Percentiles rank a stretch among this genome's conserved stretches.
Evolutionary conservation across 30 jellyfish, hydroid and myxozoan species (phyloP).

Genomic region (Aurelia sp.): DNA sequence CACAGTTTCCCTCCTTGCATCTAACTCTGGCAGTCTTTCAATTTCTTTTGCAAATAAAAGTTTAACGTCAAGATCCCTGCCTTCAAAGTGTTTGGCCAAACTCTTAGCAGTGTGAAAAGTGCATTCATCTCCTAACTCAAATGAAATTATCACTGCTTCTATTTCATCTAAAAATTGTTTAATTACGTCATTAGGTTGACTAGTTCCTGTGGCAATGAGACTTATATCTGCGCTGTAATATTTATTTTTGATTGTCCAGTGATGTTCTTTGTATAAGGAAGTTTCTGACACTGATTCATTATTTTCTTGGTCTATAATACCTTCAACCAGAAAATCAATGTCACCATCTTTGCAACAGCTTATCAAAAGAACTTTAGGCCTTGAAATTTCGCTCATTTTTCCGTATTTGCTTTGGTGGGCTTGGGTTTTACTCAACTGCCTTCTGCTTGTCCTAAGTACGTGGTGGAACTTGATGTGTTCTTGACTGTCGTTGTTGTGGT

Average conservation of each 20-base stretch:
- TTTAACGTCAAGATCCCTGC: slow-evolving; percentile 36
- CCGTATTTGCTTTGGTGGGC: neutral
- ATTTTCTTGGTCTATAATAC: neutral
- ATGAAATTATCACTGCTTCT: slow-evolving; percentile 42
- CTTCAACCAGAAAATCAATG: slow-evolving; percentile 8
- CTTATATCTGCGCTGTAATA: slow-evolving; percentile 59
- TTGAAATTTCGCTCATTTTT: neutral
- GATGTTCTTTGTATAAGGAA: neutral
- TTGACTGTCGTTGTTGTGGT: no score
- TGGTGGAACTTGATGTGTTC: no score
- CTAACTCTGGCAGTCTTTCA: slow-evolving; percentile 1
- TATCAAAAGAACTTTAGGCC: slow-evolving; percentile 29
- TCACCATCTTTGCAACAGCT: neutral
- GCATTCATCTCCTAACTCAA: slow-evolving; percentile 34
- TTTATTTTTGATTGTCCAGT: slow-evolving; percentile 42
- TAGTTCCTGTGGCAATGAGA: neutral
- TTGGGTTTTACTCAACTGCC: neutral
- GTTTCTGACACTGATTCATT: neutral
- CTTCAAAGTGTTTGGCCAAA: slow-evolving; percentile 33
- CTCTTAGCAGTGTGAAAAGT: neutral
- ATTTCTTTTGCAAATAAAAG: slow-evolving; percentile 25
- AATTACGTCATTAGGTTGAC: neutral
- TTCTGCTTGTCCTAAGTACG: no score
- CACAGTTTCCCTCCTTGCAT: slow-evolving; percentile 1
- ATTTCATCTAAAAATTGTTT: neutral